These are phyloP conservation scores for Pimephales promelas DNA, from an alignment of 2,113 vertebrate genomes.

Conservation along the genomic window DNA sequence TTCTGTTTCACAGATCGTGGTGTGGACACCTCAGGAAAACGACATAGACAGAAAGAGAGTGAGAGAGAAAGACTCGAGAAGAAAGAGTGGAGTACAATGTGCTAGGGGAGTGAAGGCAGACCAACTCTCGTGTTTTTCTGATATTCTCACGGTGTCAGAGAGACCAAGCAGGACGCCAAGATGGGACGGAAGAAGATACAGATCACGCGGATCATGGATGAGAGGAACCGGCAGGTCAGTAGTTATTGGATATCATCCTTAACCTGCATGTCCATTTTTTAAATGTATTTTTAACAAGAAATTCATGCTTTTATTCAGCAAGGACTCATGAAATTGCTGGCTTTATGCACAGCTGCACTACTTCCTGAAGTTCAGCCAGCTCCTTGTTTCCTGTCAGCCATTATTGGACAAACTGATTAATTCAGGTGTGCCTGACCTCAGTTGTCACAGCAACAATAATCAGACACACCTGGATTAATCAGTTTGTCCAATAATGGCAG, in stretches of 20 bases:
- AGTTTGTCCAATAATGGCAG: no score
- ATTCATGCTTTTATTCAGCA: neutral
- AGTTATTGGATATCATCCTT: slow-evolving; percentile 1
- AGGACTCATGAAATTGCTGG: neutral
- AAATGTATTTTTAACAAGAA: neutral
- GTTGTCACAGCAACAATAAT: no score
- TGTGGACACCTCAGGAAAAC: slow-evolving; percentile 67
- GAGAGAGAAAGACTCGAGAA: slow-evolving; percentile 61
- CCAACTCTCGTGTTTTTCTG: slow-evolving; percentile 79
- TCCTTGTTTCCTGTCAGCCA: no score
- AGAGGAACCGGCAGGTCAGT: slow-evolving; percentile 97
- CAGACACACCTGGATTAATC: no score
- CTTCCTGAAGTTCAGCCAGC: no score
- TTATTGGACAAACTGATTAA: no score
- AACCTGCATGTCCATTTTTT: neutral
- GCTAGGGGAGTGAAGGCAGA: slow-evolving; percentile 83
- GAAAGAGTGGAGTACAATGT: slow-evolving; percentile 81
- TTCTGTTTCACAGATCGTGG: slow-evolving; percentile 65
- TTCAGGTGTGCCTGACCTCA: no score
- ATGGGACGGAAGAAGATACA: slow-evolving; percentile 99
- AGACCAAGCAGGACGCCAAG: slow-evolving; percentile 77
- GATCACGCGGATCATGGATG: slow-evolving; percentile 99
- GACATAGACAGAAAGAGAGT: slow-evolving; percentile 63
- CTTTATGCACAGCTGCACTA: no score
- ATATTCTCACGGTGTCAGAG: slow-evolving; percentile 85